These are phyloP conservation scores for Zeus faber DNA, from an alignment of 2,113 vertebrate genomes.

Conservation along the genomic window DNA sequence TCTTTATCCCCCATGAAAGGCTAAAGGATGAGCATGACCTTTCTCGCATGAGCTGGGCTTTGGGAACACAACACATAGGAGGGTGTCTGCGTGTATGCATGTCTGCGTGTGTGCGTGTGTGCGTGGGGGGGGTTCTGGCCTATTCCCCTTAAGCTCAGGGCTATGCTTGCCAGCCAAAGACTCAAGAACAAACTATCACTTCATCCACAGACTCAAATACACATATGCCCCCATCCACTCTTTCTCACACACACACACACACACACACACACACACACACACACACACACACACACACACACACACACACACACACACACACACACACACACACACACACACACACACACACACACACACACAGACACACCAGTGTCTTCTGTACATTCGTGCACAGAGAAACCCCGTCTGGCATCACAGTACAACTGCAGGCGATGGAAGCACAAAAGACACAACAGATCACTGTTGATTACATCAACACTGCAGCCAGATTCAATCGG, in stretches of 20 bases:
- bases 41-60: slow-evolving; percentile 69
- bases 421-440: slow-evolving; percentile 69
- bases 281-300: slow-evolving; percentile 55
- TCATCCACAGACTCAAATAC: slow-evolving; percentile 58
- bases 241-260: slow-evolving; percentile 36
- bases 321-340: slow-evolving; percentile 39
- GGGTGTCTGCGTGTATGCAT: background rate
- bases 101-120: background rate
- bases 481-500: slow-evolving; percentile 50
- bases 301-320: slow-evolving; percentile 49
- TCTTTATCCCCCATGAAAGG: slow-evolving; percentile 71
- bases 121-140: slow-evolving; percentile 45
- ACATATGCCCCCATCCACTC: slow-evolving; percentile 49
- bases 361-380: slow-evolving; percentile 36
- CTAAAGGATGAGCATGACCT: slow-evolving; percentile 64
- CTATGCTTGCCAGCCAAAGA: slow-evolving; percentile 64
- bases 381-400: slow-evolving; percentile 60
- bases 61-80: slow-evolving; percentile 59
- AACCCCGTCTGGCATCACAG: slow-evolving; percentile 63
- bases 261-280: slow-evolving; percentile 20
- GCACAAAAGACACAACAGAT: slow-evolving; percentile 58
- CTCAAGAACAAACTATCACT: slow-evolving; percentile 63
- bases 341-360: slow-evolving; percentile 19
- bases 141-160: slow-evolving; percentile 65
- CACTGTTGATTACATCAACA: slow-evolving; percentile 65